A percentile compares a stretch with the other conserved stretches of the same genome.
phyloP scores from a whole-genome alignment of 2,113 vertebrate genomes.

The Fulmarus glacialis region DNA sequence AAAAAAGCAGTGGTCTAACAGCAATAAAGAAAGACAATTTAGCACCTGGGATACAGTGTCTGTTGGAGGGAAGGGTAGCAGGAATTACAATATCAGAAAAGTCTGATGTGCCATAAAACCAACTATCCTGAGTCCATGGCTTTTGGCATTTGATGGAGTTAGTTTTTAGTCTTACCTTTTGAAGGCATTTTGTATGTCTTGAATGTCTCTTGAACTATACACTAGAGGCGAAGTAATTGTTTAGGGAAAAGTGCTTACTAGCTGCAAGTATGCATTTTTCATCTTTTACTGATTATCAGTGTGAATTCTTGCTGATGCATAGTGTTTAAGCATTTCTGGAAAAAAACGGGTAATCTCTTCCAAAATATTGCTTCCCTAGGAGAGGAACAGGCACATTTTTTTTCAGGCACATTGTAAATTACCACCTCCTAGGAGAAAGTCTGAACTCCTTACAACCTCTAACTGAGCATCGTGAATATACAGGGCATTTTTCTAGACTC shows the following conservation, averaged over 20 bases:
- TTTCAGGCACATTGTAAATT: background rate
- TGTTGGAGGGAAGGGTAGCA: background rate
- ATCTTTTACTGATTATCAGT: background rate
- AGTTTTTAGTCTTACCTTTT: background rate
- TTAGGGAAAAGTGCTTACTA: background rate
- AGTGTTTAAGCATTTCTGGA: background rate
- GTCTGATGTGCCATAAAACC: background rate
- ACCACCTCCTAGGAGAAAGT: background rate
- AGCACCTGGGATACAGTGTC: background rate
- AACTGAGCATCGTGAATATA: background rate
- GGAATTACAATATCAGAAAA: background rate
- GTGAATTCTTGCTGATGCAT: slow-evolving; percentile 3
- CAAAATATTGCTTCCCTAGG: background rate
- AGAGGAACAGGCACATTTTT: background rate
- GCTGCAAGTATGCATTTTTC: background rate
- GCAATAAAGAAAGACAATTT: background rate
- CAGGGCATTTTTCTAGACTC: background rate
- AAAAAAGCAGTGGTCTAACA: background rate
- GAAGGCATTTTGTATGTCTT: background rate
- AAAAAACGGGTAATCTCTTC: background rate
- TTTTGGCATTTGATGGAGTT: background rate
- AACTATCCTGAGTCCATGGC: background rate
- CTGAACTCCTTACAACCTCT: background rate
- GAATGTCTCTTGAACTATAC: background rate
- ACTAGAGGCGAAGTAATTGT: background rate